Base-by-base conservation (phyloP, 2,797 vertebrate genomes). In the Acanthiza pusilla region DNA sequence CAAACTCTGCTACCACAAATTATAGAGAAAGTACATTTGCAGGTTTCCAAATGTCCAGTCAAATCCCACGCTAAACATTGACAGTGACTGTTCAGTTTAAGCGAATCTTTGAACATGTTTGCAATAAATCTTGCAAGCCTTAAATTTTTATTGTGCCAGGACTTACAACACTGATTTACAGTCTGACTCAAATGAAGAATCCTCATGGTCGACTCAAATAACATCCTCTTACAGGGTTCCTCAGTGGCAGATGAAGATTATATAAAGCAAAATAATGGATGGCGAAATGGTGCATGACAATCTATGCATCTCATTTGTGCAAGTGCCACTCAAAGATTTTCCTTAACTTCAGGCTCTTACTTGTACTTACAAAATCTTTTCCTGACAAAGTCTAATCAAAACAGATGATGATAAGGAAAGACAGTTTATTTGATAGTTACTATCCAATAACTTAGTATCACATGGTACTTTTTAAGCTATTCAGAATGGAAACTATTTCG, bases 131-230 rank as follows among this genome's bases (percentile, higher is more conserved):
- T 40, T 55, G 25, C 68, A 90, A 82, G 29, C 32, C 61, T 80
- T 71, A 55, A 72, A 54, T 27, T 61, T 85, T 65, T 42, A 84
- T 72, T 66, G 55, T 23, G n/a, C 57, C 72, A 85, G 62, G 29
- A 58, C 34, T 85, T 79, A 50, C 16, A 73, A 42, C 4, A 6
- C 16, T 86, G 94, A 91, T 93, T 95, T 96, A 95, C 57, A 77
- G 57, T 36, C 53, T 77, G 73, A 87, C 68, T 80, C 60, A 83
- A 80, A 94, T 22, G 42, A 89, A 87, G 76, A 71, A 50, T 77
- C 32, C 42, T 60, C 25, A n/a, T 26, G 74, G 42, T 16, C 80
- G 51, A 87, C 54, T 91, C 67, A 75, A 77, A 68, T 54, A 81
- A 42, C 47, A 51, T 43, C 34, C 15, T 82, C 48, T 60, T 60